phyloP scores from a whole-genome alignment of 1,140 invertebrate genomes.

The Brachionus manjavacas region DNA sequence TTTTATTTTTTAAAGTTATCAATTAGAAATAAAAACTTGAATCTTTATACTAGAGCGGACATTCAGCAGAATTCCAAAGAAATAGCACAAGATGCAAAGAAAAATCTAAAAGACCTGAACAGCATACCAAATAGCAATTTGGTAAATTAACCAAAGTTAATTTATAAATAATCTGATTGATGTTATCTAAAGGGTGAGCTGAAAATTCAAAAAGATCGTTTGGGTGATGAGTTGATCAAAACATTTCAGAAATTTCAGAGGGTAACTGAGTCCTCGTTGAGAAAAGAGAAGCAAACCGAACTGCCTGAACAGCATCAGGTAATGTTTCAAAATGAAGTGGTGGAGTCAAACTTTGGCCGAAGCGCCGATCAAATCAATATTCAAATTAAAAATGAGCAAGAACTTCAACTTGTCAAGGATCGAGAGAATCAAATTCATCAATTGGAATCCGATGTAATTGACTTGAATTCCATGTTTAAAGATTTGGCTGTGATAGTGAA shows the following conservation, averaged over 20 bases:
- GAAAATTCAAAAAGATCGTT: constrained; percentile 31
- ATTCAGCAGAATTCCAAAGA: constrained; percentile 6
- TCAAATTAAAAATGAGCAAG: constrained; percentile 7
- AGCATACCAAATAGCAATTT: background rate
- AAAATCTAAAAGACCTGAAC: constrained; percentile 21
- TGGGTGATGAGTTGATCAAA: constrained; percentile 20
- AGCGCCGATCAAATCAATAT: background rate
- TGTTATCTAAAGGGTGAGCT: background rate
- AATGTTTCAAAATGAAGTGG: background rate
- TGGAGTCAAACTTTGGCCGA: background rate
- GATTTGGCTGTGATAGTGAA: constrained; percentile 42
- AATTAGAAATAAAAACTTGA: background rate
- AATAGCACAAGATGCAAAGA: background rate
- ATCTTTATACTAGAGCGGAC: background rate
- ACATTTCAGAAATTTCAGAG: constrained; percentile 14
- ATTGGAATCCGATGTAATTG: constrained; percentile 41
- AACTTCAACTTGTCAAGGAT: background rate
- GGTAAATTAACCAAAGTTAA: background rate
- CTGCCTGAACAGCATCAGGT: background rate
- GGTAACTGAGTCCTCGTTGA: background rate
- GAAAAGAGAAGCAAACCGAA: background rate
- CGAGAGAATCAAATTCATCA: constrained; percentile 33
- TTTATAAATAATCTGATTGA: background rate
- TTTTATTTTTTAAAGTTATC: background rate
- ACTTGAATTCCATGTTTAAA: constrained; percentile 41